These are phyloP conservation scores for Poeciliopsis gracilis DNA, from an alignment of 2,797 vertebrate genomes.

Conservation along the genomic window DNA sequence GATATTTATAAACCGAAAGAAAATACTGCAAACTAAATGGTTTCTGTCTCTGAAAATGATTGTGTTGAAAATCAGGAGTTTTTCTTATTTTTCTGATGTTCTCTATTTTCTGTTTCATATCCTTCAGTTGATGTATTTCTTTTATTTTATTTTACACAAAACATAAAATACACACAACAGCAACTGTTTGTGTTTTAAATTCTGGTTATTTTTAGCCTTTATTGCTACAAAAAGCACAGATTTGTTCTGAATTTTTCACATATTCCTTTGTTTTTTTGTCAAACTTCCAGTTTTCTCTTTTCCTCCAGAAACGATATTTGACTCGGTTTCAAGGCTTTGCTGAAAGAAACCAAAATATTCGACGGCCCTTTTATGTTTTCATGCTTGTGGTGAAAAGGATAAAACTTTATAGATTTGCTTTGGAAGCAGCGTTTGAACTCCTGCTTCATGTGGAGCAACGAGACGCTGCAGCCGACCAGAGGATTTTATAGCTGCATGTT, in stretches of 20 bases:
- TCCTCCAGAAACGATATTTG: background rate
- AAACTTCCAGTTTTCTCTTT: background rate
- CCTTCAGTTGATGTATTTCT: background rate
- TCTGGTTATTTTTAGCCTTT: background rate
- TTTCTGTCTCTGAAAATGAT: no score
- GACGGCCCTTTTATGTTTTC: background rate
- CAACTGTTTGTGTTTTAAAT: background rate
- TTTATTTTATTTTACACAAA: background rate
- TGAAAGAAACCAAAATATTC: background rate
- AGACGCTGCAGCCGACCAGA: background rate
- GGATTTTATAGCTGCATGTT: background rate
- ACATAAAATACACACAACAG: background rate
- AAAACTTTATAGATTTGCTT: conserved; percentile 15
- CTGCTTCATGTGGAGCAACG: conserved; percentile 19
- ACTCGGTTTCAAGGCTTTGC: background rate
- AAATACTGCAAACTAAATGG: no score
- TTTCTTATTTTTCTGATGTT: background rate
- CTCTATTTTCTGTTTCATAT: background rate
- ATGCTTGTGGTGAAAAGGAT: conserved; percentile 7
- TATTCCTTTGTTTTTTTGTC: background rate
- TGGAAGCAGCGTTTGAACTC: conserved; percentile 5
- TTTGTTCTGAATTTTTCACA: background rate
- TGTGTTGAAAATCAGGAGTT: background rate
- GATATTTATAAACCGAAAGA: no score
- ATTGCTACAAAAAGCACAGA: background rate